These are phyloP conservation scores for Volucella inflata DNA, from an alignment of 2,888 invertebrate genomes.

Conservation along the genomic window DNA sequence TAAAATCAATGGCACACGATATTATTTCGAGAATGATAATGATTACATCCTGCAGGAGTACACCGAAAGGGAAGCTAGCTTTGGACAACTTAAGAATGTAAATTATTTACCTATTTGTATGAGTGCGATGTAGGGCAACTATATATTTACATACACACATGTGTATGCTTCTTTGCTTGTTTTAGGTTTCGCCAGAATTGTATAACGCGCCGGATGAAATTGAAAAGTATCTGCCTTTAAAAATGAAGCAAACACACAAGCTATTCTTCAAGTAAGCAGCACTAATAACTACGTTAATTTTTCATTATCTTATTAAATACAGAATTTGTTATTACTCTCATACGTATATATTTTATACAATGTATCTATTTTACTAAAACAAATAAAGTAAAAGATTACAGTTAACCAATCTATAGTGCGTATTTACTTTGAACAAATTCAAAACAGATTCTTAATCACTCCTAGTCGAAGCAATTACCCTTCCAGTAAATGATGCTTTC, in stretches of 20 bases:
- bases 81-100: conserved; percentile 87
- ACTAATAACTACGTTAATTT: neutral
- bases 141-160: too few relatives aligned
- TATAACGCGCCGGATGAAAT: conserved; percentile 89
- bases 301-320: too few relatives aligned
- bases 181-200: conserved; percentile 85
- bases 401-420: too few relatives aligned
- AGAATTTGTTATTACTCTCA: too few relatives aligned
- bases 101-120: conserved; percentile 65
- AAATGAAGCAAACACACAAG: conserved; percentile 84
- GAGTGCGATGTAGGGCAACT: neutral
- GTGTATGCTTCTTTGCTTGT: conserved; percentile 65
- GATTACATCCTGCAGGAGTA: conserved; percentile 93
- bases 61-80: conserved; percentile 90
- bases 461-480: too few relatives aligned
- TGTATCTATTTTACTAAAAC: too few relatives aligned
- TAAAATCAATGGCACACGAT: conserved; percentile 93
- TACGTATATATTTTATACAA: too few relatives aligned
- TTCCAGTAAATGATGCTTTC: too few relatives aligned
- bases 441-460: too few relatives aligned
- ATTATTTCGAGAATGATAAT: conserved; percentile 91
- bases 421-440: too few relatives aligned
- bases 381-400: too few relatives aligned
- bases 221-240: conserved; percentile 87
- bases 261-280: conserved; percentile 79